Evolutionary conservation across 2,113 vertebrate genomes (phyloP), one percentile per base, ranked within the genome.

Genomic region (Peromyscus californicus): DNA sequence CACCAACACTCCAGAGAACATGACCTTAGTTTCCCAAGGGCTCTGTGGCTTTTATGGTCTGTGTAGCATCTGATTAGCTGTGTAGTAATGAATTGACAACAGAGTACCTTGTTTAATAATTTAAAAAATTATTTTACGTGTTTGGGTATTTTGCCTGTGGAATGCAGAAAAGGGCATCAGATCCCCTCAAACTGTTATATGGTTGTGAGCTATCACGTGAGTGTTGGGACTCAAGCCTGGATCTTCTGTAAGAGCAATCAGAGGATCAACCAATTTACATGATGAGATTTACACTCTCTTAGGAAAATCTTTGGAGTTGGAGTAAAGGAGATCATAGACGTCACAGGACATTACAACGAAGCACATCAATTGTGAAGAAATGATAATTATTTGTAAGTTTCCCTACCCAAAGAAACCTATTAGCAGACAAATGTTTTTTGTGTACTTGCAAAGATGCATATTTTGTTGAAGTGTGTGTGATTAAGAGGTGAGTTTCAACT

Each of bases 221-320:
- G 13, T 61, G 36, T 22, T 39, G 36, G 12, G 54, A 83, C 22
- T 61, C 36, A 61, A 61, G 61, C 33, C 36, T 83, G 12, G 19
- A 57, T 82, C 33, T 5, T 59, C 54, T 39, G 22, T 29, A 42
- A 83, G 54, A 54, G 54, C 54, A 54, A 54, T 15, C 54, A 54
- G 54, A 54, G 54, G 54, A 54, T 54, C 13, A 54, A 15, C 12
- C 54, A 54, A 54, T 54, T 54, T 54, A 54, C 13, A 15, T 54
- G 54, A 54, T 22, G 48, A 69, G 24, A 80, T 97, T 98, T 97
- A 79, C 0, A 8, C 22, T 98, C 97, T 90, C 89, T 98, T 80
- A 57, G 57, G 54, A 95, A 94, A 92, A 65, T 88, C 87, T 80
- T 29, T 82, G 42, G 75, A 93, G 90, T 17, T 67, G 3, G 63